Evolutionary conservation across 1,140 invertebrate species (phyloP).

Genomic region (Phymorhynchus buccinoides): DNA sequence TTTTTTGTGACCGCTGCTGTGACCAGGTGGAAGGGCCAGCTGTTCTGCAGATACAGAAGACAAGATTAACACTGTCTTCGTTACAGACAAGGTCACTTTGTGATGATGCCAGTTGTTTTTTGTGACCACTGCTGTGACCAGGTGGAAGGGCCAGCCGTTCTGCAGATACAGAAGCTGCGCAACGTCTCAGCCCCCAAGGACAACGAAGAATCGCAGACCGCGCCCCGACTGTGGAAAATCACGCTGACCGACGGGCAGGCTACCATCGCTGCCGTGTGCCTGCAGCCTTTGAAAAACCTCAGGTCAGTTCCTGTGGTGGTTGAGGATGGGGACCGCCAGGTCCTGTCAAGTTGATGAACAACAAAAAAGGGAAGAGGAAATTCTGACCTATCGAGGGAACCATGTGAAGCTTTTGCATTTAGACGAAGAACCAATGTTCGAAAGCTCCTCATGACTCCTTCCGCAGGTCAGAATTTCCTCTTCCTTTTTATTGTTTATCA

Average conservation of each 20-base stretch:
- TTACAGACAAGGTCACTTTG: background rate
- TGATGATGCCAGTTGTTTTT: background rate
- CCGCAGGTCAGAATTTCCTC: too few species aligned
- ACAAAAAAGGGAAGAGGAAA: too few species aligned
- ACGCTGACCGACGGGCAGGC: slow-evolving; percentile 88
- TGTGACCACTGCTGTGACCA: slow-evolving; percentile 53
- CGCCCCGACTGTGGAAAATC: slow-evolving; percentile 87
- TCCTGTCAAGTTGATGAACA: too few species aligned
- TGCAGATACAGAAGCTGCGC: slow-evolving; percentile 90
- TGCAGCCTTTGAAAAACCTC: slow-evolving; percentile 75
- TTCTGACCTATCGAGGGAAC: too few species aligned
- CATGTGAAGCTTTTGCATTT: too few species aligned
- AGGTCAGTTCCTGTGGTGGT: slow-evolving; percentile 75
- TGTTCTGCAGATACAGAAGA: background rate
- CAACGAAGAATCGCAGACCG: slow-evolving; percentile 87
- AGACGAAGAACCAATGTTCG: too few species aligned
- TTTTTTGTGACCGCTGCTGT: background rate
- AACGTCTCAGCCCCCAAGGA: slow-evolving; percentile 92
- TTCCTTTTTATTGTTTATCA: too few species aligned
- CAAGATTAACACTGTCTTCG: background rate
- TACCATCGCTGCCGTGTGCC: slow-evolving; percentile 84
- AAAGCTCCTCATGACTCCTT: too few species aligned
- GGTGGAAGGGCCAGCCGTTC: slow-evolving; percentile 81
- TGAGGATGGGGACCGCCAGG: too few species aligned
- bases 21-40: background rate